Conservation (phyloP, 1,140 invertebrate genomes). For the Drosophila lini region DNA sequence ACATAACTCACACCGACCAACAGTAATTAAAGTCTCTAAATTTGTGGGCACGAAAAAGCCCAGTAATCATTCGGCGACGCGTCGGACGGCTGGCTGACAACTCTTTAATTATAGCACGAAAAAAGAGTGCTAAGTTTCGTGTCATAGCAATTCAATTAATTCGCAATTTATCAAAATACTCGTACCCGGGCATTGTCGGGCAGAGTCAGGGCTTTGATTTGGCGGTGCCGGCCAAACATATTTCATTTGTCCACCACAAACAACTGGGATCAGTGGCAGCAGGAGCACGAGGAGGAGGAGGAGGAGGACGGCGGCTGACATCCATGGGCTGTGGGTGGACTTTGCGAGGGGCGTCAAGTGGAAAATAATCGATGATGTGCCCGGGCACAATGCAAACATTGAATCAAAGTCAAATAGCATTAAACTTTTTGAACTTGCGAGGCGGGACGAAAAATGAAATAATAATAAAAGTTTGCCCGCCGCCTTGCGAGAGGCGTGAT, state of each 20-base stretch:
- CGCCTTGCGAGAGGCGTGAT: constrained; percentile 57
- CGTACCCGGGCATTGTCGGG: constrained; percentile 33
- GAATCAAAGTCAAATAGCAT: constrained; percentile 81
- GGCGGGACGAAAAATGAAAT: constrained; percentile 52
- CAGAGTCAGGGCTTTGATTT: constrained; percentile 45
- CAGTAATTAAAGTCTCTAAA: constrained; percentile 23
- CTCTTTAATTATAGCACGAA: constrained; percentile 47
- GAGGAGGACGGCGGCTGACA: neutral
- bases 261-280: constrained; percentile 26
- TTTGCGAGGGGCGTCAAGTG: constrained; percentile 38
- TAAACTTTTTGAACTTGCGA: constrained; percentile 77
- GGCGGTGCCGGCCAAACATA: constrained; percentile 41
- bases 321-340: constrained; percentile 20
- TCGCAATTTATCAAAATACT: constrained; percentile 54
- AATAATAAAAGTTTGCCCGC: constrained; percentile 55
- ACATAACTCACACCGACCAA: neutral
- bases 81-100: constrained; percentile 8
- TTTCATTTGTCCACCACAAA: constrained; percentile 57
- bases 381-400: constrained; percentile 72
- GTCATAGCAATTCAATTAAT: constrained; percentile 56
- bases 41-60: constrained; percentile 8
- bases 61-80: constrained; percentile 7
- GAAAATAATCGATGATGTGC: constrained; percentile 74
- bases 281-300: neutral
- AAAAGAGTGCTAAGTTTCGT: constrained; percentile 45